phyloP scores from a whole-genome alignment of 1,140 invertebrate species.

The Drosophila serrata region DNA sequence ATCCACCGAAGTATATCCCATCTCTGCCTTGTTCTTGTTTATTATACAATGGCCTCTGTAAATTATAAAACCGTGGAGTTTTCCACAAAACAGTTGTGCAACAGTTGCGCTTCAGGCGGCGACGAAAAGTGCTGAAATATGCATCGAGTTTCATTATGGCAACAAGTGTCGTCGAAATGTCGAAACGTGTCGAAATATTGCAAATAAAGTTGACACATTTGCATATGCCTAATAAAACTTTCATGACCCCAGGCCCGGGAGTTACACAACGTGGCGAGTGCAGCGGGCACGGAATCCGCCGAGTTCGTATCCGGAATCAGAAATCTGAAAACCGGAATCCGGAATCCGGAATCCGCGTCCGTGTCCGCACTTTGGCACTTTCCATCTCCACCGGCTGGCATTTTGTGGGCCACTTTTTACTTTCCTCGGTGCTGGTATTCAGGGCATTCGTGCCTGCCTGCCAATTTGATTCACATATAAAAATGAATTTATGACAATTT shows the following conservation, averaged over 20 bases:
- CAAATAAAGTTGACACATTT: slow-evolving; percentile 84
- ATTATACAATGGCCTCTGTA: slow-evolving; percentile 55
- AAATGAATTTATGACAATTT: slow-evolving; percentile 84
- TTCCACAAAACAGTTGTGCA: slow-evolving; percentile 33
- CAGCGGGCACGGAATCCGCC: slow-evolving; percentile 20
- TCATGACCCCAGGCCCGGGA: slow-evolving; percentile 44
- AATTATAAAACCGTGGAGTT: slow-evolving; percentile 49
- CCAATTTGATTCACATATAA: slow-evolving; percentile 71
- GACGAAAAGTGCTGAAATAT: slow-evolving; percentile 52
- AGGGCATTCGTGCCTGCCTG: slow-evolving; percentile 66
- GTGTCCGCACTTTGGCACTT: slow-evolving; percentile 49
- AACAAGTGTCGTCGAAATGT: slow-evolving; percentile 73
- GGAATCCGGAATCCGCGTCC: not conserved
- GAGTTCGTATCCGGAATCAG: slow-evolving; percentile 18
- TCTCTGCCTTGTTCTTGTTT: slow-evolving; percentile 23
- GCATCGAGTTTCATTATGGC: slow-evolving; percentile 71
- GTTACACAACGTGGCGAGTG: slow-evolving; percentile 37
- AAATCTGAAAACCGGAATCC: slow-evolving; percentile 1
- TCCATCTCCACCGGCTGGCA: slow-evolving; percentile 50
- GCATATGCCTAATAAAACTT: slow-evolving; percentile 83
- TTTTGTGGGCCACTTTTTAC: slow-evolving; percentile 37
- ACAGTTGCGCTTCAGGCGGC: slow-evolving; percentile 55
- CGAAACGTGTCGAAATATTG: slow-evolving; percentile 71
- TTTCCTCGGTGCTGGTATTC: slow-evolving; percentile 34
- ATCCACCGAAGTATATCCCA: too few relatives aligned